These are phyloP conservation scores for Bombus waltoni DNA, from an alignment of 1,140 invertebrate species.

Conservation along the genomic window DNA sequence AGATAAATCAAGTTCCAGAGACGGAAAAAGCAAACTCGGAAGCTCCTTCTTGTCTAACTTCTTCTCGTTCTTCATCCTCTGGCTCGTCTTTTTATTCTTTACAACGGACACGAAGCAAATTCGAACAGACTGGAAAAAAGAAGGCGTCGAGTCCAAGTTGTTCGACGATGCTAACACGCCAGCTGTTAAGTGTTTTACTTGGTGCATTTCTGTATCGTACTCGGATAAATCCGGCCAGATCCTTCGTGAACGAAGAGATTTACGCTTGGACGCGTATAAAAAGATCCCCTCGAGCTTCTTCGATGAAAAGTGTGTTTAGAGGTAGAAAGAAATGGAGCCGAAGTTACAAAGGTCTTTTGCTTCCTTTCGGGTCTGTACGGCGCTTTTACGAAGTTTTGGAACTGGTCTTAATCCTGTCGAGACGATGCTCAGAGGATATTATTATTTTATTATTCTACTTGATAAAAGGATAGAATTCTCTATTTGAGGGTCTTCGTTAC, in stretches of 20 bases:
- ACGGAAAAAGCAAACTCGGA: not conserved
- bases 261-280: not conserved
- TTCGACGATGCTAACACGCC: slow-evolving; percentile 11
- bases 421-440: no score
- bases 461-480: not conserved
- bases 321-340: not conserved
- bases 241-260: not conserved
- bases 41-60: not conserved
- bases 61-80: not conserved
- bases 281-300: not conserved
- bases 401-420: not conserved
- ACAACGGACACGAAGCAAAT: not conserved
- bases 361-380: not conserved
- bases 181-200: slow-evolving; percentile 11
- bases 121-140: not conserved
- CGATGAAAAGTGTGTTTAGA: not conserved
- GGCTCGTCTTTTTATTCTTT: not conserved
- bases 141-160: no score
- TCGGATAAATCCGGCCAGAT: not conserved
- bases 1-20: not conserved
- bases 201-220: not conserved
- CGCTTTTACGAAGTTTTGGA: not conserved
- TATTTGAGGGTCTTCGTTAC: no score
- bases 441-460: no score
- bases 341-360: not conserved